These are phyloP conservation scores for Cryptocheilus praepositus DNA, from an alignment of 2,888 invertebrate genomes.

Conservation along the genomic window DNA sequence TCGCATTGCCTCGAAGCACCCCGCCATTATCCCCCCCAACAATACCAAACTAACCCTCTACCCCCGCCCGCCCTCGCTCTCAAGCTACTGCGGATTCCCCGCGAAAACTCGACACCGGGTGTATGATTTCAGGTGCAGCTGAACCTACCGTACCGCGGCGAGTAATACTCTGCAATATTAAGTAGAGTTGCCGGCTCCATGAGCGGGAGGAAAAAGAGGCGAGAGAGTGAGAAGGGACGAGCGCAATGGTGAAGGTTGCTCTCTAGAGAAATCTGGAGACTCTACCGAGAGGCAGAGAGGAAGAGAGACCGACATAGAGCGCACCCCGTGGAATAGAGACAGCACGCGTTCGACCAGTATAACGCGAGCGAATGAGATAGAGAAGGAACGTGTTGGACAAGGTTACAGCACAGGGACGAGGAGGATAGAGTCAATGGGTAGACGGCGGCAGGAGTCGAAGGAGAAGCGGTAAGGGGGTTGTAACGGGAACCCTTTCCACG, in stretches of 20 bases:
- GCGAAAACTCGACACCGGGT: conserved; percentile 37
- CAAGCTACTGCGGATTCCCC: conserved; percentile 11
- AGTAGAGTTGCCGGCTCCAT: conserved; percentile 52
- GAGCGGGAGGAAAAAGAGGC: conserved; percentile 21
- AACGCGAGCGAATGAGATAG: neutral
- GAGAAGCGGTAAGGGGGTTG: conserved; percentile 10
- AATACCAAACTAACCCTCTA: too few species aligned
- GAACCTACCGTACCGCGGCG: conserved; percentile 25
- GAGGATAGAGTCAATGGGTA: too few species aligned
- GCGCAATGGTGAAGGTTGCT: conserved; percentile 14
- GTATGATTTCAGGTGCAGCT: conserved; percentile 48
- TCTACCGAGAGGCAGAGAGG: neutral
- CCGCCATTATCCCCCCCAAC: neutral
- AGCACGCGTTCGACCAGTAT: too few species aligned
- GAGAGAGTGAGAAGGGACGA: conserved; percentile 10
- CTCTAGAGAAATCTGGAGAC: too few species aligned
- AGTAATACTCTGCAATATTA: conserved; percentile 67
- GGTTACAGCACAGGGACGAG: too few species aligned
- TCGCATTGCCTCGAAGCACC: neutral
- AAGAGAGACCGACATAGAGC: too few species aligned
- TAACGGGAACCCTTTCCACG: neutral
- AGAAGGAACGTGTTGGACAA: conserved; percentile 1
- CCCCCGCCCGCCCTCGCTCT: too few species aligned
- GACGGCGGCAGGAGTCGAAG: neutral
- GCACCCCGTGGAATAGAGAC: neutral